Evolutionary conservation across 2,113 vertebrate genomes (phyloP).

Genomic region (Sander vitreus): DNA sequence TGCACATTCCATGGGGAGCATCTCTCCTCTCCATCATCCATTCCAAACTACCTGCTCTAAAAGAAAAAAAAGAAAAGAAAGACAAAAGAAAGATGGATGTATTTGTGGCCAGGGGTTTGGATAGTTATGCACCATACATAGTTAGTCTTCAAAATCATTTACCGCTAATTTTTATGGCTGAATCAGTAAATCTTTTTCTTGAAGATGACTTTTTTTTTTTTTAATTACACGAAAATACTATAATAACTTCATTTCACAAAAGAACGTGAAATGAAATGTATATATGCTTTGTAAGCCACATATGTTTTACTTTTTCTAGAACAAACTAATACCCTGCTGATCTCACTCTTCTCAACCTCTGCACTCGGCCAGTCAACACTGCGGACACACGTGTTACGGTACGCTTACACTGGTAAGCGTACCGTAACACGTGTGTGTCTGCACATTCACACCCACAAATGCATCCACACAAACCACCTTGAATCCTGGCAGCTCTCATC

Average conservation of each 20-base stretch:
- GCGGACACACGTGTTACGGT: neutral
- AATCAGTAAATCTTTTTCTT: neutral
- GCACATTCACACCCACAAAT: constrained; percentile 44
- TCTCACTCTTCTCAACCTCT: neutral
- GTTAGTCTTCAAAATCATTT: neutral
- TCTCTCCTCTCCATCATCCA: constrained; percentile 51
- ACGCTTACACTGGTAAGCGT: too few species aligned
- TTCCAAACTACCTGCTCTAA: constrained; percentile 51
- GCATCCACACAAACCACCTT: constrained; percentile 47
- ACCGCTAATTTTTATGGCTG: neutral
- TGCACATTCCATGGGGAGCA: constrained; percentile 53
- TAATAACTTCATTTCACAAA: neutral
- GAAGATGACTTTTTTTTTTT: neutral
- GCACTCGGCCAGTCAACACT: neutral
- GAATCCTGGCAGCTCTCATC: constrained; percentile 61
- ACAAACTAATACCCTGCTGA: neutral
- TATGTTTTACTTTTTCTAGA: neutral
- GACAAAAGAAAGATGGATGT: neutral
- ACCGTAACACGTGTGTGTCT: too few species aligned
- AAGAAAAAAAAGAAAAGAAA: constrained; percentile 8
- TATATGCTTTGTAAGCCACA: neutral
- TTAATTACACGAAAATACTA: neutral
- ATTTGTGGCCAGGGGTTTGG: neutral
- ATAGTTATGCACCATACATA: neutral
- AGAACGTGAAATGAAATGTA: neutral